Evolutionary conservation across 2,113 vertebrate species (phyloP).

Genomic region (Sakesphorus luctuosus): DNA sequence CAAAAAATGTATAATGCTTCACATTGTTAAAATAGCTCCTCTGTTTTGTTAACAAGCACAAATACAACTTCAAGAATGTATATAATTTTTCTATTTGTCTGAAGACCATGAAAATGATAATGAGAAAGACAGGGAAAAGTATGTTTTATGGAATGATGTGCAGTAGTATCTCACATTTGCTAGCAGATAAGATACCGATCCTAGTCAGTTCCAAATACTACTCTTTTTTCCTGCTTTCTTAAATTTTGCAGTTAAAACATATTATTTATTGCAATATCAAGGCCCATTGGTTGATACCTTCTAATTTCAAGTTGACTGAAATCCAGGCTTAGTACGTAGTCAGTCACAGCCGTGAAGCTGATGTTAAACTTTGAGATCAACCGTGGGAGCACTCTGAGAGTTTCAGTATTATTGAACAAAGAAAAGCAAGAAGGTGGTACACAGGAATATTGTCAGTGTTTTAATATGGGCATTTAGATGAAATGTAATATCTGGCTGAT

Average conservation of each 20-base stretch:
- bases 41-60: not conserved
- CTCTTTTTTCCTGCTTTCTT: fast-evolving
- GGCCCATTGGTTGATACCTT: not conserved
- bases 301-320: not conserved
- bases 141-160: not conserved
- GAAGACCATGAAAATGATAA: not conserved
- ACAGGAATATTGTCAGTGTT: not conserved
- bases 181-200: not conserved
- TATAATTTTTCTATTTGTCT: not conserved
- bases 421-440: not conserved
- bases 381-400: not conserved
- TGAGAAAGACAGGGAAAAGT: not conserved
- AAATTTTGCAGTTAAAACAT: not conserved
- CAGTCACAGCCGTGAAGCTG: not conserved
- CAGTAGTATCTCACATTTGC: not conserved
- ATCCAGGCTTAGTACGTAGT: not conserved
- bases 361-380: not conserved
- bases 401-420: not conserved
- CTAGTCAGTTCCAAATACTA: not conserved
- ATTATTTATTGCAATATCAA: not conserved
- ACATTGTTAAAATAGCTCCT: not conserved
- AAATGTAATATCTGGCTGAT: conserved; percentile 26
- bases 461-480: not conserved
- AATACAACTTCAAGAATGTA: not conserved
- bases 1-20: not conserved